Percentiles rank a stretch among this genome's conserved stretches.
These are phyloP conservation scores for Seriola dumerili DNA, from an alignment of 2,113 vertebrate genomes.

Conservation along the genomic window DNA sequence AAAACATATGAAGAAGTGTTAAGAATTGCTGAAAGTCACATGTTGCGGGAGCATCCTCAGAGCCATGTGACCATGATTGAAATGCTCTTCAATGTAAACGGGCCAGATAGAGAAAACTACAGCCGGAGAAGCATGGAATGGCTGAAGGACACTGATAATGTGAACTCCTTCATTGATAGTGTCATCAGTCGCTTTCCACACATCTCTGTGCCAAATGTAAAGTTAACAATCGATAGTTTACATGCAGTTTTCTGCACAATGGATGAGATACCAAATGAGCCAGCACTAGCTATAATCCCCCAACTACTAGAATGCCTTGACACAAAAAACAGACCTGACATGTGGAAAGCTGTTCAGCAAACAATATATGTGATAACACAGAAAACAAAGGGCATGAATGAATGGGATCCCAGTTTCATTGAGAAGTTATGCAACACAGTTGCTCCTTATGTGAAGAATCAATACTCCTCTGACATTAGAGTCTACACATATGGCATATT, in stretches of 20 bases:
- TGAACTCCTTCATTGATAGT: constrained; percentile 39
- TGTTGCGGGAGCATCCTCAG: constrained; percentile 66
- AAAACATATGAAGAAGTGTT: constrained; percentile 48
- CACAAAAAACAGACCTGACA: rapidly evolving
- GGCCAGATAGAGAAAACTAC: rapidly evolving
- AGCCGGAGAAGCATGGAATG: constrained; percentile 40
- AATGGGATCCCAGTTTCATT: constrained; percentile 40
- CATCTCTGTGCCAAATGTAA: rapidly evolving
- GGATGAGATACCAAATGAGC: constrained; percentile 53
- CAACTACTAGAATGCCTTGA: constrained; percentile 45
- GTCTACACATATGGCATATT: constrained; percentile 49
- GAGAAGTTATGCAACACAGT: constrained; percentile 56
- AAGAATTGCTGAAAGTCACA: neutral
- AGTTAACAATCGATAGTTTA: rapidly evolving
- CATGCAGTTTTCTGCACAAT: constrained; percentile 24
- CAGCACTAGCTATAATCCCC: neutral
- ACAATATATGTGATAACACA: constrained; percentile 65
- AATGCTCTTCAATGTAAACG: neutral
- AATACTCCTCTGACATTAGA: neutral
- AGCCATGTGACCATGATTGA: constrained; percentile 44
- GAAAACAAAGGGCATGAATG: constrained; percentile 52
- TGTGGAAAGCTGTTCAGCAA: rapidly evolving
- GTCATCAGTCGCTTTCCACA: constrained; percentile 53
- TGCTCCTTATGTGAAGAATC: constrained; percentile 6
- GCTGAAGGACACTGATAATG: constrained; percentile 56